phyloP scores from a whole-genome alignment of 2,888 invertebrate species.

The Phorcus lineatus region DNA sequence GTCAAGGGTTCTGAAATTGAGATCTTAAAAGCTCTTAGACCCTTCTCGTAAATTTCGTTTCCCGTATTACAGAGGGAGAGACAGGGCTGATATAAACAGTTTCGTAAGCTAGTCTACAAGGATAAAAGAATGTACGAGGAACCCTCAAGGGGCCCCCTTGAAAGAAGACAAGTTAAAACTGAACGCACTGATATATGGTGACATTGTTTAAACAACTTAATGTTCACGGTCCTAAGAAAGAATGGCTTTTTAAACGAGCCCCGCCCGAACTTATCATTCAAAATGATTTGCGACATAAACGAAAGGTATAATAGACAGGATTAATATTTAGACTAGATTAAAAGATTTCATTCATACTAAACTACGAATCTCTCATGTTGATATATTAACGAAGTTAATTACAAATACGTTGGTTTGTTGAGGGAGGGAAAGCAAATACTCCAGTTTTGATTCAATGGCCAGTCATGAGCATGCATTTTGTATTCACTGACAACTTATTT shows the following conservation, averaged over 20 bases:
- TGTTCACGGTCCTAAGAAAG: background rate
- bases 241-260: background rate
- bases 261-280: background rate
- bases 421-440: too few relatives aligned
- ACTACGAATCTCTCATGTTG: background rate
- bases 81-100: background rate
- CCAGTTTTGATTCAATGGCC: too few relatives aligned
- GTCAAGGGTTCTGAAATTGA: background rate
- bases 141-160: background rate
- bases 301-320: background rate
- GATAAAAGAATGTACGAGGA: background rate
- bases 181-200: background rate
- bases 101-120: background rate
- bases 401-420: background rate
- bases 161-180: background rate
- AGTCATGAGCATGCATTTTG: too few relatives aligned
- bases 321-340: background rate
- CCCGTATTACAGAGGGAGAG: background rate
- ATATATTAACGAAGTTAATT: background rate
- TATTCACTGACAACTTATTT: too few relatives aligned
- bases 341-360: background rate
- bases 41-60: background rate
- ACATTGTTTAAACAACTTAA: background rate
- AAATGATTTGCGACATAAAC: background rate
- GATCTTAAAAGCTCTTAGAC: constrained; percentile 2